These are phyloP conservation scores for Scaptodrosophila latifasciaeformis DNA, from an alignment of 2,888 invertebrate genomes.

Conservation along the genomic window DNA sequence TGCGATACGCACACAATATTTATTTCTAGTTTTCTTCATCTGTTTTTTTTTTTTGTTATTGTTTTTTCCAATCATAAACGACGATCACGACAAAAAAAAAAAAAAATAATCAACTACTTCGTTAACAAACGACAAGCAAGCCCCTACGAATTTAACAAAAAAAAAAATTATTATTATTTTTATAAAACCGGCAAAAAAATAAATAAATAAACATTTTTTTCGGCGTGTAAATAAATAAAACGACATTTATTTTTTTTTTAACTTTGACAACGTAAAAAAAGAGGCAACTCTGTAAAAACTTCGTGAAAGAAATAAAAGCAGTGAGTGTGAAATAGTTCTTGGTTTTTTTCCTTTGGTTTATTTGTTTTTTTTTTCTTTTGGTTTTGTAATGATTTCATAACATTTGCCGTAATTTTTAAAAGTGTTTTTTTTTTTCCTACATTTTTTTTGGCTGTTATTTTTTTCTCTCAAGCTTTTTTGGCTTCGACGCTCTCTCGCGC, in stretches of 20 bases:
- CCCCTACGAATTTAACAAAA: not conserved
- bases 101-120: conserved; percentile 20
- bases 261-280: no score
- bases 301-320: no score
- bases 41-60: no score
- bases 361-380: conserved; percentile 27
- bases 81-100: not conserved
- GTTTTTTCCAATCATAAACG: no score
- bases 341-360: not conserved
- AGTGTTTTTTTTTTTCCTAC: not conserved
- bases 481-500: conserved; percentile 32
- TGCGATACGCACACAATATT: conserved; percentile 39
- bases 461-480: conserved; percentile 19
- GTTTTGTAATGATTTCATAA: conserved; percentile 71
- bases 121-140: conserved; percentile 11
- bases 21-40: no score
- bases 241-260: no score
- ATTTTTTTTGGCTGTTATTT: conserved; percentile 18
- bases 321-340: not conserved
- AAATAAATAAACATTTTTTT: not conserved
- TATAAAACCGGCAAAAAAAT: not conserved
- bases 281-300: no score
- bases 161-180: not conserved
- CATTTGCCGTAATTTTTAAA: conserved; percentile 41
- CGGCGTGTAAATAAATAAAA: no score